Percentiles rank a stretch among this genome's conserved stretches.
Conservation (phyloP, 2,113 vertebrate genomes). For the Onychostoma macrolepis region DNA sequence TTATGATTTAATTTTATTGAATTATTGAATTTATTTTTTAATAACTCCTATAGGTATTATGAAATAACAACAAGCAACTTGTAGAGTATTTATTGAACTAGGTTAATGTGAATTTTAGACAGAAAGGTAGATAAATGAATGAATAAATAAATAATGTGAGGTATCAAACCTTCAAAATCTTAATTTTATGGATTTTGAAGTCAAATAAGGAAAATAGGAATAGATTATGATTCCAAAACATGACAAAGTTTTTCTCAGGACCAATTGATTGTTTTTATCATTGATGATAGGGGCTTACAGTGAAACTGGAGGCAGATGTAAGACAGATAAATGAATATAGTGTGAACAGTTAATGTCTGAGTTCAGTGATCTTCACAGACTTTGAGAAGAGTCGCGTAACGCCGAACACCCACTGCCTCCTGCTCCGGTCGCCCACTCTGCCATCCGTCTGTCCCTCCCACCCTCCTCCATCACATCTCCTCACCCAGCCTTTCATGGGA, state of each 20-base stretch:
- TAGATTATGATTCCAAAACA: too few species aligned
- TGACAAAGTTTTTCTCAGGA: background rate
- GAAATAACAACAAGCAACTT: background rate
- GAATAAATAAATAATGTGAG: too few species aligned
- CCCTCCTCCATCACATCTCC: slow-evolving; percentile 32
- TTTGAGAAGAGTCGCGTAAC: background rate
- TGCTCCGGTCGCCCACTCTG: background rate
- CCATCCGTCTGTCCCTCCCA: slow-evolving; percentile 5
- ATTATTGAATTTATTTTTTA: too few species aligned
- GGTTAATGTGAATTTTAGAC: background rate
- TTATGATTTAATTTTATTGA: too few species aligned
- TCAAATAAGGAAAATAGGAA: background rate
- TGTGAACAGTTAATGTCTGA: background rate
- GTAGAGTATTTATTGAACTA: background rate
- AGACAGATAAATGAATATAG: background rate
- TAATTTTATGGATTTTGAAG: background rate
- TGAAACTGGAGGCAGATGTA: background rate
- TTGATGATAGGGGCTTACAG: background rate
- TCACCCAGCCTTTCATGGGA: slow-evolving; percentile 18
- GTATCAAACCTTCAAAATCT: background rate
- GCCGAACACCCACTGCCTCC: slow-evolving; percentile 15
- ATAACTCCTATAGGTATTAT: background rate
- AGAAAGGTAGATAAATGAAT: too few species aligned
- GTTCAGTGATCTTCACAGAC: background rate
- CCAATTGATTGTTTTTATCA: background rate